Evolutionary conservation across 2,888 invertebrate genomes (phyloP).

Genomic region (Polia nebulosa): DNA sequence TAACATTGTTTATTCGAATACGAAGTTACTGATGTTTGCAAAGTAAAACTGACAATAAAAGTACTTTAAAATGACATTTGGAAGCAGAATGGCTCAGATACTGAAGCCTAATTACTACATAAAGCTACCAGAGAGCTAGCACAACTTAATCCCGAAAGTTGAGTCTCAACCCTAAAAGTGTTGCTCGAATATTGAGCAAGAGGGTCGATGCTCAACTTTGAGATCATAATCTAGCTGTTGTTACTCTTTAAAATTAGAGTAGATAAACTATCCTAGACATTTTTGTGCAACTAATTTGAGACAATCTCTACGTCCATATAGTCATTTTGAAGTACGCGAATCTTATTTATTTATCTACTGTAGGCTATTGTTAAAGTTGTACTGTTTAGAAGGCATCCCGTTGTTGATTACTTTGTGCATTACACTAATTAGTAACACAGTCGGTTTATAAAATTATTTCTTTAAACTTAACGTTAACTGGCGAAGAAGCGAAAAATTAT

Average conservation of each 20-base stretch:
- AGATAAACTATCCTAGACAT: slow-evolving; percentile 50
- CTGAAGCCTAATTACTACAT: slow-evolving; percentile 42
- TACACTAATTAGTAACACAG: slow-evolving; percentile 89
- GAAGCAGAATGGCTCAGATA: slow-evolving; percentile 40
- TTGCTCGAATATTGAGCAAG: slow-evolving; percentile 21
- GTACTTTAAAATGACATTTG: slow-evolving; percentile 69
- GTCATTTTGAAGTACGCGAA: slow-evolving; percentile 76
- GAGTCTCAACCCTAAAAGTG: slow-evolving; percentile 30
- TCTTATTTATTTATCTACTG: slow-evolving; percentile 84
- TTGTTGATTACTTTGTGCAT: slow-evolving; percentile 85
- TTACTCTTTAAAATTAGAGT: slow-evolving; percentile 42
- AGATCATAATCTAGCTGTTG: slow-evolving; percentile 23
- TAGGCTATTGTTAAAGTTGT: slow-evolving; percentile 90
- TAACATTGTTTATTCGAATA: slow-evolving; percentile 51
- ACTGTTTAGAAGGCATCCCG: slow-evolving; percentile 91
- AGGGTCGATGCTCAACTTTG: slow-evolving; percentile 24
- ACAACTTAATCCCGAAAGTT: slow-evolving; percentile 26
- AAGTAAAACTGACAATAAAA: slow-evolving; percentile 66
- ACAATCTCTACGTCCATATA: slow-evolving; percentile 61
- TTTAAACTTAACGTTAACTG: slow-evolving; percentile 82
- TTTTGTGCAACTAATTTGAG: slow-evolving; percentile 56
- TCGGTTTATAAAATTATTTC: slow-evolving; percentile 80
- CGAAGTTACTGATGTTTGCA: slow-evolving; percentile 59
- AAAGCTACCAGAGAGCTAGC: slow-evolving; percentile 58
- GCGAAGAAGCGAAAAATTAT: slow-evolving; percentile 85